Evolutionary conservation across 1,140 invertebrate species (phyloP).

Genomic region (Psilanteris sp.): DNA sequence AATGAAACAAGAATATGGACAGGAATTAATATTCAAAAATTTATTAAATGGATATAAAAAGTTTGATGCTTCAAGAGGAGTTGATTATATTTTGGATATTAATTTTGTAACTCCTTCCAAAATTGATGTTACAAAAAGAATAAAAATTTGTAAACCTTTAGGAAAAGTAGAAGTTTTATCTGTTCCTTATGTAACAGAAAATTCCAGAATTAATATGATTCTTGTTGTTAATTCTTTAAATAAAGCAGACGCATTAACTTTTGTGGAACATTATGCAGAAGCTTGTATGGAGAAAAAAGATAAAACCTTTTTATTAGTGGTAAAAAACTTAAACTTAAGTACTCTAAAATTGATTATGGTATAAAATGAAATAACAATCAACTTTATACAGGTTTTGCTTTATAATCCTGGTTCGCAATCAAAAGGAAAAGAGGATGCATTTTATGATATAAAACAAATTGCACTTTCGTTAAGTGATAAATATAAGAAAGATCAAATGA

Average conservation of each 20-base stretch:
- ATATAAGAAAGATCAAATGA: slow-evolving; percentile 84
- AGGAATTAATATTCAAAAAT: slow-evolving; percentile 80
- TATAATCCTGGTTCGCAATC: slow-evolving; percentile 82
- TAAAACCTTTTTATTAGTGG: slow-evolving; percentile 87
- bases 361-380: too few species aligned
- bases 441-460: slow-evolving; percentile 83
- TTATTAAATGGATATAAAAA: slow-evolving; percentile 90
- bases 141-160: slow-evolving; percentile 88
- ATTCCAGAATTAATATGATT: slow-evolving; percentile 87
- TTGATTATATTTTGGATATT: slow-evolving; percentile 93
- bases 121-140: slow-evolving; percentile 76
- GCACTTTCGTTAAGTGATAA: slow-evolving; percentile 83
- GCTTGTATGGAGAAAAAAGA: slow-evolving; percentile 87
- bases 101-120: slow-evolving; percentile 76
- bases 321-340: too few species aligned
- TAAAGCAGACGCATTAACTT: slow-evolving; percentile 81
- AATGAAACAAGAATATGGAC: slow-evolving; percentile 81
- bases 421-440: slow-evolving; percentile 84
- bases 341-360: too few species aligned
- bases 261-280: slow-evolving; percentile 86
- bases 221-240: slow-evolving; percentile 83
- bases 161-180: slow-evolving; percentile 91
- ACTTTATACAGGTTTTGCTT: slow-evolving; percentile 80
- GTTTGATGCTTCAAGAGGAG: slow-evolving; percentile 92
- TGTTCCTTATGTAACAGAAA: slow-evolving; percentile 95